Base-by-base conservation (phyloP, 2,113 vertebrate species). In the Rhineura floridana region DNA sequence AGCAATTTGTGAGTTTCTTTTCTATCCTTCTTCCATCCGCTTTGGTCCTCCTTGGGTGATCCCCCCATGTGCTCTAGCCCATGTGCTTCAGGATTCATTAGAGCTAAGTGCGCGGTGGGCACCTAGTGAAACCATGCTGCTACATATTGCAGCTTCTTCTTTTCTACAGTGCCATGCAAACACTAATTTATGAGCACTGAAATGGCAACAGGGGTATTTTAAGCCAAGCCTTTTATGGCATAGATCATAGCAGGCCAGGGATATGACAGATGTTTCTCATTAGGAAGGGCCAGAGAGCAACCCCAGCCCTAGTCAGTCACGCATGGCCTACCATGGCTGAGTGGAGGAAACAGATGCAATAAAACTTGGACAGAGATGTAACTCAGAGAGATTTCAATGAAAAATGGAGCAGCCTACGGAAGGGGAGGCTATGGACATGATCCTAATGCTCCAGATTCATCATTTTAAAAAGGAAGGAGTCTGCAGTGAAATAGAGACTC, bases 191-290 rank as follows among this genome's bases (percentile, higher is more conserved):
- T 33, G 62, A 33, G 48, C 33, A 50, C 11, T 79, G 36, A 86
- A 79, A 69, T 3, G 48, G 63, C 62, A 42, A 8, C 33, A 36
- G 28, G 59, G 42, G 33, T 28, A 39, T 78, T 86, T 86, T 33
- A 46, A 86, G 85, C 30, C 59, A 50, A 86, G 63, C 25, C 36
- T 86, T 86, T 79, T 78, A 79, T 69, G 85, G 46, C 62, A 65
- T 36, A 69, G 15, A 39, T 52, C 46, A 25, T 67, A 65, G 62
- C 46, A 79, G 46, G 85, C 25, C 25, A n/a, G n/a, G 48, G 44
- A 42, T 79, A 69, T 69, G 85, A 39, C 85, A 79, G 46, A 30
- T 30, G 13, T 79, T n/a, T 86, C n/a, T 52, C 13, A 11, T 67
- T 79, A 87, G 77, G 62, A 87, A 52, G 81, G 72, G 36, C n/a